Percentiles rank a stretch among this genome's conserved stretches.
Evolutionary conservation across 2,888 invertebrate genomes (phyloP).

Genomic region (Yponomeuta sedellus): DNA sequence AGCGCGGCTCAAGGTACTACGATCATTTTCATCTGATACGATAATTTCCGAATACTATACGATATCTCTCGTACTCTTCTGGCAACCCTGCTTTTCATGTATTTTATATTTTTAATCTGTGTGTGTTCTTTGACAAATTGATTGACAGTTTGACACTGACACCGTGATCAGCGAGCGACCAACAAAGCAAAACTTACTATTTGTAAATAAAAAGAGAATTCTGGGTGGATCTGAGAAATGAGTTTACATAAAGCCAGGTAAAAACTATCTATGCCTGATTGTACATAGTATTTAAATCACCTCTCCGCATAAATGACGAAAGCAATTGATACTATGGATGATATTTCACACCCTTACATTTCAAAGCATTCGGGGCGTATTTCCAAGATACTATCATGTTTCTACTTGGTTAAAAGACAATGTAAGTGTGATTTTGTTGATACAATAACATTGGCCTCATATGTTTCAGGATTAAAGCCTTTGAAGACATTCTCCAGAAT

Average conservation of each 20-base stretch:
- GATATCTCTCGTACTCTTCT: no score
- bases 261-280: slow-evolving; percentile 8
- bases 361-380: background rate
- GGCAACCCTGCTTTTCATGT: no score
- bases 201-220: background rate
- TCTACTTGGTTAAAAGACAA: background rate
- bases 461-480: slow-evolving; percentile 66
- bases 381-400: background rate
- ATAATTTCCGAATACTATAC: no score
- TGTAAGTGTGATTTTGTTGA: background rate
- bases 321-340: background rate
- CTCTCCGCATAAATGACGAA: background rate
- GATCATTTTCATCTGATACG: no score
- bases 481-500: slow-evolving; percentile 82
- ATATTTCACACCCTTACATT: background rate
- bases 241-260: slow-evolving; percentile 64
- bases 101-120: background rate
- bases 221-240: slow-evolving; percentile 31
- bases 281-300: background rate
- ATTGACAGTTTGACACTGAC: no score
- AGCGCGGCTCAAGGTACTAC: no score
- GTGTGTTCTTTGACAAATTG: no score
- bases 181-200: background rate
- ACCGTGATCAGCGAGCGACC: no score
- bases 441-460: background rate